These are phyloP conservation scores for Poeciliopsis prolifica DNA, from an alignment of 2,113 vertebrate genomes.

Conservation along the genomic window DNA sequence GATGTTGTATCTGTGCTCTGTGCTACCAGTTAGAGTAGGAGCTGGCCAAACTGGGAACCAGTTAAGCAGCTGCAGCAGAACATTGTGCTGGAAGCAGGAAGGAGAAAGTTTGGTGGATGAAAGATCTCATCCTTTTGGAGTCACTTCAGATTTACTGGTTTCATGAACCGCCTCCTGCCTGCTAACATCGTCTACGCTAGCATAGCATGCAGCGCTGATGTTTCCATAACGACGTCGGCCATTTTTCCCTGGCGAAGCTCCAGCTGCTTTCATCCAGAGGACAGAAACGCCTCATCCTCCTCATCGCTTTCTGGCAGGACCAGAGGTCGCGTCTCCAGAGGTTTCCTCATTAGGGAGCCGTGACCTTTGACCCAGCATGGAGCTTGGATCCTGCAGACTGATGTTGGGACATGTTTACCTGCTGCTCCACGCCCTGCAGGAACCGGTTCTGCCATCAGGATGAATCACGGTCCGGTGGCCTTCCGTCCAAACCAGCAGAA, in stretches of 20 bases:
- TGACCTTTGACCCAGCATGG: constrained; percentile 1
- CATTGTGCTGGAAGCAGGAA: too few relatives aligned
- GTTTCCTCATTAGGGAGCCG: constrained; percentile 18
- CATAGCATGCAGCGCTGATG: too few relatives aligned
- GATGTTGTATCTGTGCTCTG: too few relatives aligned
- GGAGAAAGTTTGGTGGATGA: background rate
- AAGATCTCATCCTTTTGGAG: background rate
- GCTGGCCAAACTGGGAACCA: too few relatives aligned
- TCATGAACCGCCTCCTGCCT: too few relatives aligned
- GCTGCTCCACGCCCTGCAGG: constrained; percentile 40
- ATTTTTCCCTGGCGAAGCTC: background rate
- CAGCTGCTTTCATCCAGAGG: background rate
- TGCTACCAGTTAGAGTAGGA: too few relatives aligned
- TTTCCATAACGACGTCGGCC: background rate
- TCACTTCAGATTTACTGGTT: too few relatives aligned
- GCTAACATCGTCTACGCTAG: too few relatives aligned
- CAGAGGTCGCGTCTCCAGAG: constrained; percentile 57
- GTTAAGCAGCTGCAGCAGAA: too few relatives aligned
- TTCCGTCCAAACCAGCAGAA: constrained; percentile 49
- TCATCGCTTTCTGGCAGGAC: constrained; percentile 34
- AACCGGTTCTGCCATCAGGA: constrained; percentile 44
- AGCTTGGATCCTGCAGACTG: background rate
- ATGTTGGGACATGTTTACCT: background rate
- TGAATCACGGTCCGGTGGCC: constrained; percentile 66
- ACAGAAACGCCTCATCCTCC: background rate